These are phyloP conservation scores for Vicugna pacos DNA, from an alignment of 2,113 vertebrate species.

Conservation along the genomic window DNA sequence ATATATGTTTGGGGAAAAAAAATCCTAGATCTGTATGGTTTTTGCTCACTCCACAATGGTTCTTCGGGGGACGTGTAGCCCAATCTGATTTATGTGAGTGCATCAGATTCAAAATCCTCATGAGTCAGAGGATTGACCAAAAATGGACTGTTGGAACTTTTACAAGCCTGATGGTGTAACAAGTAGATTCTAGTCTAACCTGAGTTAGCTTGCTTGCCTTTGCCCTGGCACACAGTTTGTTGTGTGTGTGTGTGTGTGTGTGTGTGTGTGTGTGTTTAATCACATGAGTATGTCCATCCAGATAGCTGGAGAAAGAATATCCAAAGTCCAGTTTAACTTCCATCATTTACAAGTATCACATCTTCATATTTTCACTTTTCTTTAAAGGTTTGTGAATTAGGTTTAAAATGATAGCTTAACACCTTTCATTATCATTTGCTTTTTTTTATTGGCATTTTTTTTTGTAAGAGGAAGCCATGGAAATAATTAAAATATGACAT, in stretches of 20 bases:
- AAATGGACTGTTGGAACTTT: background rate
- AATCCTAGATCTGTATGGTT: background rate
- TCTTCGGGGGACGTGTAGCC: background rate
- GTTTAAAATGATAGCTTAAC: background rate
- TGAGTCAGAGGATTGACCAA: background rate
- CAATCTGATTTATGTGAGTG: background rate
- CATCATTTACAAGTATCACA: background rate
- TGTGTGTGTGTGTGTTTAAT: background rate
- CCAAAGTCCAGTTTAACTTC: background rate
- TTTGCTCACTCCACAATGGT: background rate
- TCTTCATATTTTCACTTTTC: slow-evolving; percentile 23
- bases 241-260: too few relatives aligned
- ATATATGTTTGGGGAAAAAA: background rate
- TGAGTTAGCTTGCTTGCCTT: background rate
- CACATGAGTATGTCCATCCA: background rate
- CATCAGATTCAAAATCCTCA: background rate
- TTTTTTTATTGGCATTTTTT: background rate
- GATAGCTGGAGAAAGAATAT: background rate
- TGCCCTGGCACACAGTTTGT: background rate
- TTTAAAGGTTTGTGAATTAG: background rate
- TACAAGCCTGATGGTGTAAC: background rate
- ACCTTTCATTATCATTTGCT: background rate
- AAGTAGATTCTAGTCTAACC: background rate
- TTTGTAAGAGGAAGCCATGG: background rate
- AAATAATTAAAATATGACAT: slow-evolving; percentile 17